These are phyloP conservation scores for Ursus arctos DNA, from an alignment of 2,113 vertebrate genomes.

Conservation along the genomic window DNA sequence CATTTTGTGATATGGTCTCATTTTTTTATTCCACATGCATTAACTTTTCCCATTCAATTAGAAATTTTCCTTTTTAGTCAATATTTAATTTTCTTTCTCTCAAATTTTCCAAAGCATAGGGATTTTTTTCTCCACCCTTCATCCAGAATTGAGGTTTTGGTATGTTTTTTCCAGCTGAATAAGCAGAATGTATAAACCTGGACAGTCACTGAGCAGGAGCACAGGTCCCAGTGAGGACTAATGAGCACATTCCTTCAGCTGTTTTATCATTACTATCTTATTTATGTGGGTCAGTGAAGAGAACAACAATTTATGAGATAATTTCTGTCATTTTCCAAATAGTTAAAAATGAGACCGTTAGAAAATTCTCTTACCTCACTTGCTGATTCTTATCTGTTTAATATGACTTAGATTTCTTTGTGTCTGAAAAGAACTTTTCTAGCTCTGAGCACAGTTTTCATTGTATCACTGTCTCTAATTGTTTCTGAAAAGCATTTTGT, in stretches of 20 bases:
- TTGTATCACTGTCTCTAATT: neutral
- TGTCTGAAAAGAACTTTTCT: neutral
- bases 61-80: slow-evolving; percentile 71
- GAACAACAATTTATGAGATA: neutral
- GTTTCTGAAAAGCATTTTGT: neutral
- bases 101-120: slow-evolving; percentile 62
- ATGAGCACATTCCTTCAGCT: neutral
- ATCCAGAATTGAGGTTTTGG: slow-evolving; percentile 11
- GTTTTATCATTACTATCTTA: neutral
- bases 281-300: slow-evolving; percentile 1
- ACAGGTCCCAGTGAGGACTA: neutral
- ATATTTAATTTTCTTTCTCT: slow-evolving; percentile 82
- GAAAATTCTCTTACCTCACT: neutral
- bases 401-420: neutral
- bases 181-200: slow-evolving; percentile 61
- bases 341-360: slow-evolving; percentile 7
- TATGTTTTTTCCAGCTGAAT: slow-evolving; percentile 59
- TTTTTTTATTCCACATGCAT: slow-evolving; percentile 67
- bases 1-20: slow-evolving; percentile 60
- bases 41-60: slow-evolving; percentile 74
- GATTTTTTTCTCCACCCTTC: neutral
- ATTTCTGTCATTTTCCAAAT: neutral
- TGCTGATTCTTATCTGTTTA: neutral
- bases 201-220: neutral
- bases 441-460: neutral